Base-by-base conservation (phyloP, 2,888 invertebrate species). In the Polymixis lichenea region DNA sequence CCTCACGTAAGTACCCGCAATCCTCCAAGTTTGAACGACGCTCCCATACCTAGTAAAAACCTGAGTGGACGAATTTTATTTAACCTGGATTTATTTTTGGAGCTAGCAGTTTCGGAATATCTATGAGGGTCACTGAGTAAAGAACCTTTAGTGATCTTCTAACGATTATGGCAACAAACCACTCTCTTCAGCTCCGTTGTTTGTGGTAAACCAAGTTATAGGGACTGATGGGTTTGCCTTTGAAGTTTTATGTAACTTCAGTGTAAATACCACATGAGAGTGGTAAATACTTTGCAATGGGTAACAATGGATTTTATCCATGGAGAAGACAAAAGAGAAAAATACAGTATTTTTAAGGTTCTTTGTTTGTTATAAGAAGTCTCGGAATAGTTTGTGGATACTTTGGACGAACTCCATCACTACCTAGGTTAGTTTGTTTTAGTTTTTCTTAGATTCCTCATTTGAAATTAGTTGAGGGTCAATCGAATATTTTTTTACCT, bases 71-170 rank as follows among this genome's bases (percentile, higher is more conserved):
- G 64, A 56, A 53, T 49, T 64, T 78, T 28, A 15, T 53, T 66
- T n/a, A 55, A n/a, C 15, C 4, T n/a, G 5, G 17, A 43, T 62
- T 78, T 78, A 56, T 78, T 72, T 78, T 55, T 51, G n/a, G 28
- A 62, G 38, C 11, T 15, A 38, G 25, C 0, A 32, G 49, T 65
- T 78, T 58, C 19, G 0, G 32, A 62, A 56, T 62, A 60, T 58
- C 51, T 58, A 68, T 58, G 25, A 68, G 58, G 73, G 61, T 68
- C 32, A 73, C 66, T 22, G 28, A 43, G n/a, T 62, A 38, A 64
- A 56, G 22, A 46, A 43, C 25, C 15, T 53, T 53, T 46, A 43
- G 38, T 51, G 55, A 68, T 51, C 19, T 49, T 56, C 0, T 66
- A 67, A 67, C 61, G 49, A 25, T 67, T 64, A 74, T 78, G 64